Evolutionary conservation across 2,113 vertebrate species (phyloP).

Genomic region (Gnathonemus echidnorhynchus): DNA sequence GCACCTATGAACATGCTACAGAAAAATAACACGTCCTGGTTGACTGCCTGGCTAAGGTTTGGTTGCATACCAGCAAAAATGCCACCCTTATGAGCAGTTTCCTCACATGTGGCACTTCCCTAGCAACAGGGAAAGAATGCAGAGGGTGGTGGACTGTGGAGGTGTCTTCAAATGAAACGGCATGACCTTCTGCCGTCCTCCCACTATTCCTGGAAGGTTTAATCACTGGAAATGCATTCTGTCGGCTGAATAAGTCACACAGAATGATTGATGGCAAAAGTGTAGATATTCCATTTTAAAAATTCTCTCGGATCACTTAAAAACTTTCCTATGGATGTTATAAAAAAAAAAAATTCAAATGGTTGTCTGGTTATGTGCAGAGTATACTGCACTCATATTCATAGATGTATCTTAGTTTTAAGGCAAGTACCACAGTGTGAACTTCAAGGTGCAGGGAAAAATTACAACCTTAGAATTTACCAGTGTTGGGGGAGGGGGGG

Average conservation of each 20-base stretch:
- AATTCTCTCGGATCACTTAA: not conserved
- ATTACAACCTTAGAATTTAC: not conserved
- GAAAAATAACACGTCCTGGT: not conserved
- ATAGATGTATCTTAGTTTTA: not conserved
- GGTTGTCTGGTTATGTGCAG: not conserved
- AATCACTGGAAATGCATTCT: not conserved
- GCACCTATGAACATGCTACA: not conserved
- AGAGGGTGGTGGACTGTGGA: not conserved
- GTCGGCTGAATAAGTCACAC: not conserved
- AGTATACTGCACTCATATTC: not conserved
- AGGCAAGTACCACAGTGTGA: not conserved
- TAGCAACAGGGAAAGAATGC: slow-evolving; percentile 12
- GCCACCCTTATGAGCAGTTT: not conserved
- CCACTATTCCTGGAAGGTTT: not conserved
- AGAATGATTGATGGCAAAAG: not conserved
- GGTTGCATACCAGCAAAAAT: not conserved
- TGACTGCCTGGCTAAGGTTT: not conserved
- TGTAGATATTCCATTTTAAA: not conserved
- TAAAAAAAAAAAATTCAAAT: not conserved
- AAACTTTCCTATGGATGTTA: not conserved
- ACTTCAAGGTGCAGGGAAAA: not conserved
- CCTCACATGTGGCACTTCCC: not conserved
- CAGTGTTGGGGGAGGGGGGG: not conserved
- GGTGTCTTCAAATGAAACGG: not conserved
- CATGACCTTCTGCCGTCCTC: not conserved